phyloP scores from a whole-genome alignment of 1,140 invertebrate species.

The Drosophila malerkotliana region DNA sequence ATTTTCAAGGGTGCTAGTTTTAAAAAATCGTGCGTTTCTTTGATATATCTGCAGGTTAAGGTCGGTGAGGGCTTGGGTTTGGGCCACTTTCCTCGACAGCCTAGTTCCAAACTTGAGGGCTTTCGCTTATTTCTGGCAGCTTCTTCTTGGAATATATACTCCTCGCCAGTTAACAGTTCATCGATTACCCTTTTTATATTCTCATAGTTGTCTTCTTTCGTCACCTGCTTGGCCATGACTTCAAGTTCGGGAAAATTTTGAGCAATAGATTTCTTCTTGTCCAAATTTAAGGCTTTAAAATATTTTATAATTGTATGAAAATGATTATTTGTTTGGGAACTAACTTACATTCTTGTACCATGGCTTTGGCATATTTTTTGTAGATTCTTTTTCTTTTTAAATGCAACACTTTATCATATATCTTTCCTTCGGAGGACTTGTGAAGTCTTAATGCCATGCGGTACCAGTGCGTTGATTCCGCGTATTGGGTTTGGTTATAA shows the following conservation, averaged over 20 bases:
- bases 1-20: slow-evolving; percentile 49
- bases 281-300: slow-evolving; percentile 15
- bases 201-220: slow-evolving; percentile 7
- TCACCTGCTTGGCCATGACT: slow-evolving; percentile 10
- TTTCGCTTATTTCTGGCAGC: slow-evolving; percentile 22
- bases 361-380: slow-evolving; percentile 32
- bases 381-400: slow-evolving; percentile 35
- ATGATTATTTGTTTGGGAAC: not conserved
- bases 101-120: slow-evolving; percentile 18
- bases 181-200: slow-evolving; percentile 34
- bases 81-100: slow-evolving; percentile 46
- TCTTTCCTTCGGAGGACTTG: not conserved
- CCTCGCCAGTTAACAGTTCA: slow-evolving; percentile 40
- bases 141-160: slow-evolving; percentile 36
- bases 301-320: not conserved
- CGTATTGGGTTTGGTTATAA: slow-evolving; percentile 23
- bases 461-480: slow-evolving; percentile 43
- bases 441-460: slow-evolving; percentile 45
- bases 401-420: slow-evolving; percentile 32
- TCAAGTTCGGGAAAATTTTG: not conserved
- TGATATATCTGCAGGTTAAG: slow-evolving; percentile 32
- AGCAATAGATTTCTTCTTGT: not conserved
- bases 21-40: slow-evolving; percentile 15
- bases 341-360: slow-evolving; percentile 44
- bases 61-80: not conserved